Evolutionary conservation across 2,113 vertebrate genomes (phyloP), one percentile per base, ranked within the genome.

Genomic region (Stigmatopora argus): DNA sequence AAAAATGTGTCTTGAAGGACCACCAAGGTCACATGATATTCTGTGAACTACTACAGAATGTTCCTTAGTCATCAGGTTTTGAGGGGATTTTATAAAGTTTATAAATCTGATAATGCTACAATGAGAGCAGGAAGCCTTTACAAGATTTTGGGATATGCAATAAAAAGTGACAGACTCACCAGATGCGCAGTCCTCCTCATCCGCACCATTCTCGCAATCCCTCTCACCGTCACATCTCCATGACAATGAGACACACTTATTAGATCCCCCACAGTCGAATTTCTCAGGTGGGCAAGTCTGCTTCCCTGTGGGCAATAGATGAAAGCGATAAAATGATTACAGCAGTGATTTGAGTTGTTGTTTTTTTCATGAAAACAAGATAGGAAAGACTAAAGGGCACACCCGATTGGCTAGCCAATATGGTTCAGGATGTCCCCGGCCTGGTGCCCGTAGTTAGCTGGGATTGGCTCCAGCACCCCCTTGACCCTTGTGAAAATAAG

Each of bases 211-310:
- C 83, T 96, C 94, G 4, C 96, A 99, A 51, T 99, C 96, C 86
- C 89, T 93, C 90, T 99, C 94, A 0, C 95, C 95, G 6, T 99
- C 96, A 23, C 96, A 99, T 78, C 90, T 90, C 96, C 96, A 99
- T 0, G 95, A 94, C 17, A 91, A 83, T 0, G 96, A 96, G 80
- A 98, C 94, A 65, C 96, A 99, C 84, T 94, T 96, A 88, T 93
- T 94, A 89, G 87, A 70, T 71, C 94, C 94, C 71, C 95, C 96
- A 66, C 96, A 99, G 91, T 96, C 94, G 4, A 97, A 94, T 88
- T 96, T 98, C 91, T 97, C 94, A 3, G 93, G 90, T 5, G 94
- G 94, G 70, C 96, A 99, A 15, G 93, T 93, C 88, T 95, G 93
- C 87, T 92, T 95, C 85, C 92, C 95, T 92, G 88, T 44, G 84